These are phyloP conservation scores for Epistrophe grossulariae DNA, from an alignment of 2,888 invertebrate genomes.

Conservation along the genomic window DNA sequence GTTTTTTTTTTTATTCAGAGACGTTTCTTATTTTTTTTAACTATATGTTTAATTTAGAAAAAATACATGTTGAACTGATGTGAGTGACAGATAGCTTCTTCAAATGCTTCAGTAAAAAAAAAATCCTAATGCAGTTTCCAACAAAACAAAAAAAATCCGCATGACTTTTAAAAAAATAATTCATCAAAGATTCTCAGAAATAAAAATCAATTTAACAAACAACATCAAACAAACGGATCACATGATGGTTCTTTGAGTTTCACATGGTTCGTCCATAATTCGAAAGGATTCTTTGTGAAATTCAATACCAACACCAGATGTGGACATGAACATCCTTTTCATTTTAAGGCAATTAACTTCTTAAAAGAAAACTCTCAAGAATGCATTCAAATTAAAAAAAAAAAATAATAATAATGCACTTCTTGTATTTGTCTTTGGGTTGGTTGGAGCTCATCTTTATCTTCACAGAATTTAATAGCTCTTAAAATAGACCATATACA, in stretches of 20 bases:
- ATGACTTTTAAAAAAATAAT: too few species aligned
- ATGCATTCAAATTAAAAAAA: slow-evolving; percentile 13
- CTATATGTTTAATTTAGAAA: too few species aligned
- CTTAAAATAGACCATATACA: slow-evolving; percentile 47
- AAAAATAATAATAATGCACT: slow-evolving; percentile 42
- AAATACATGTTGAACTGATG: too few species aligned
- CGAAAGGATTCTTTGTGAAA: slow-evolving; percentile 50
- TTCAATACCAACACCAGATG: slow-evolving; percentile 60
- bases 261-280: background rate
- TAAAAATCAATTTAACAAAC: background rate
- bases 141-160: too few species aligned
- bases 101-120: too few species aligned
- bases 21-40: too few species aligned
- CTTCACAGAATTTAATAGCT: slow-evolving; percentile 49
- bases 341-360: slow-evolving; percentile 61
- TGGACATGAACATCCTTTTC: slow-evolving; percentile 49
- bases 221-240: background rate
- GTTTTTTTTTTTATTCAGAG: too few species aligned
- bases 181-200: too few species aligned
- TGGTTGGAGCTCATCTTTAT: background rate
- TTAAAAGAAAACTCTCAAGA: slow-evolving; percentile 36
- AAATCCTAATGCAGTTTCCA: too few species aligned
- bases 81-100: too few species aligned
- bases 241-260: slow-evolving; percentile 8
- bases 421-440: background rate